A percentile compares a stretch with the other conserved stretches of the same genome.
Conservation (phyloP, 1,140 invertebrate genomes). For the Potamilus streckersoni region DNA sequence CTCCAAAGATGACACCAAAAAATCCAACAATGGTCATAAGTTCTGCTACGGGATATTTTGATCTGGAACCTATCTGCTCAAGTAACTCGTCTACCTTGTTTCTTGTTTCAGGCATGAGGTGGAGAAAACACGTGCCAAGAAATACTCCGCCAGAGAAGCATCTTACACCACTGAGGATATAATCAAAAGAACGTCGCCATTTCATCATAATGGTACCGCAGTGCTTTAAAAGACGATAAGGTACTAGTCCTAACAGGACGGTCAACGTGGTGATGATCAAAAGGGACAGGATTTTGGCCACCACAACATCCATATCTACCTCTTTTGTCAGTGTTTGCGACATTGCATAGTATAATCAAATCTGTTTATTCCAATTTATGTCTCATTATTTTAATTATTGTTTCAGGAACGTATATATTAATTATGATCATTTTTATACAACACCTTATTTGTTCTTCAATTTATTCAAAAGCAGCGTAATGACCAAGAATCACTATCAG, state of each 20-base stretch:
- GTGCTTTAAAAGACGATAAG: slow-evolving; percentile 50
- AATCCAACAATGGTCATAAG: slow-evolving; percentile 73
- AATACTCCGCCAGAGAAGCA: slow-evolving; percentile 75
- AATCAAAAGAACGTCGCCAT: slow-evolving; percentile 47
- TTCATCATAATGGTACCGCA: slow-evolving; percentile 44
- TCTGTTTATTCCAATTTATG: too few relatives aligned
- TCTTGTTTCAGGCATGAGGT: slow-evolving; percentile 72
- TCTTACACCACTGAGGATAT: slow-evolving; percentile 53
- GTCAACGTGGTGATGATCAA: slow-evolving; percentile 52
- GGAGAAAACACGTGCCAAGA: slow-evolving; percentile 72
- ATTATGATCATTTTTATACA: too few relatives aligned
- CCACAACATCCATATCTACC: slow-evolving; percentile 60
- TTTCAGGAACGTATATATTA: too few relatives aligned
- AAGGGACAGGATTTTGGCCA: slow-evolving; percentile 60
- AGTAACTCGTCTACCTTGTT: slow-evolving; percentile 62
- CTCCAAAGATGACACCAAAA: slow-evolving; percentile 72
- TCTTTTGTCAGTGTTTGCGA: slow-evolving; percentile 12
- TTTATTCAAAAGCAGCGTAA: too few relatives aligned
- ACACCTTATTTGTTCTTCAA: too few relatives aligned
- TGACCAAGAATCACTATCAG: too few relatives aligned
- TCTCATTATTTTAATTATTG: too few relatives aligned
- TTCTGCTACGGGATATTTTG: slow-evolving; percentile 71
- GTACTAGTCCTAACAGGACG: slow-evolving; percentile 52
- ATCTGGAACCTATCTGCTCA: slow-evolving; percentile 54
- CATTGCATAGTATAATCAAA: not conserved